These are phyloP conservation scores for Phymastichus coffea DNA, from an alignment of 1,140 invertebrate genomes.

Conservation along the genomic window DNA sequence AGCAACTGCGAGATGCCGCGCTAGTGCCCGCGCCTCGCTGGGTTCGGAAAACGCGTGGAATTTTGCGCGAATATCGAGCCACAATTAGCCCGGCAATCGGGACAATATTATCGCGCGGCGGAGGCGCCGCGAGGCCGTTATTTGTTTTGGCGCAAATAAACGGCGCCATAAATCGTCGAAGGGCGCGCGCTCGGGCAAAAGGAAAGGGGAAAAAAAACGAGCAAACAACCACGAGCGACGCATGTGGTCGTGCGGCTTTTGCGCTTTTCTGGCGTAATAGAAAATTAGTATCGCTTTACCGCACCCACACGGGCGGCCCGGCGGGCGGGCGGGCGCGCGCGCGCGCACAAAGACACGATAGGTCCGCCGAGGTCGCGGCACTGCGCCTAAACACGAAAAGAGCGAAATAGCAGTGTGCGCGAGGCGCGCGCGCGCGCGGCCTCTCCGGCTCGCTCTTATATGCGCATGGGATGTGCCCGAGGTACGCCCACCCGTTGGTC, in stretches of 20 bases:
- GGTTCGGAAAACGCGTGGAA: too few relatives aligned
- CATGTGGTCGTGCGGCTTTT: slow-evolving; percentile 34
- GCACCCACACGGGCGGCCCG: slow-evolving; percentile 10
- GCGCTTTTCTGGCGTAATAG: slow-evolving; percentile 38
- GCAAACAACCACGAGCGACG: not conserved
- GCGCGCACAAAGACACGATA: not conserved
- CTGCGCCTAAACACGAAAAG: slow-evolving; percentile 50
- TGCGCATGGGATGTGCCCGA: slow-evolving; percentile 46
- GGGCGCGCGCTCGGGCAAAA: not conserved
- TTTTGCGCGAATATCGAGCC: too few relatives aligned
- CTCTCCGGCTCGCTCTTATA: slow-evolving; percentile 29
- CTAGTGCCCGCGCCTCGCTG: too few relatives aligned
- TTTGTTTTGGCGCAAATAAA: slow-evolving; percentile 21
- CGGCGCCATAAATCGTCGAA: slow-evolving; percentile 3
- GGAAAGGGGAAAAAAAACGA: not conserved
- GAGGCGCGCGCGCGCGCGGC: not conserved
- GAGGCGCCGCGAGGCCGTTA: not conserved
- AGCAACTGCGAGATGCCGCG: too few relatives aligned
- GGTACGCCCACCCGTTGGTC: slow-evolving; percentile 47
- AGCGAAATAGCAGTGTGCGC: slow-evolving; percentile 45
- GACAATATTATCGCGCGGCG: not conserved
- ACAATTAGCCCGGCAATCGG: too few relatives aligned
- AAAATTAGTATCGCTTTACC: slow-evolving; percentile 50
- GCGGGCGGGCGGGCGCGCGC: not conserved
- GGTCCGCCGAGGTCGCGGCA: slow-evolving; percentile 33